These are phyloP conservation scores for Caranx melampygus DNA, from an alignment of 2,113 vertebrate genomes.

Conservation along the genomic window DNA sequence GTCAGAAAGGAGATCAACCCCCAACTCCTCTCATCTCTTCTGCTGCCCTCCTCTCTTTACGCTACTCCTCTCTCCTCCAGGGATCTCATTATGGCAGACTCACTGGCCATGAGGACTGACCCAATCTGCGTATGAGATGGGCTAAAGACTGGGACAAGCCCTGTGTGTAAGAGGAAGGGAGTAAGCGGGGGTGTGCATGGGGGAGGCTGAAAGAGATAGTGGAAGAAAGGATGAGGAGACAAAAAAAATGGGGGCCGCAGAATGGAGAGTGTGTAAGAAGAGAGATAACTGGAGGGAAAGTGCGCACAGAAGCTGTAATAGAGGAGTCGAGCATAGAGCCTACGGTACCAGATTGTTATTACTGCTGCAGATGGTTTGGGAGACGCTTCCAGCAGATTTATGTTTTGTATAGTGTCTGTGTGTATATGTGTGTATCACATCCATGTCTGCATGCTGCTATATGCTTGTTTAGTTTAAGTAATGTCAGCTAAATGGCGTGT, in stretches of 20 bases:
- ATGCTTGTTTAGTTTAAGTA: slow-evolving; percentile 72
- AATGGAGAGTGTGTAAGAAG: slow-evolving; percentile 1
- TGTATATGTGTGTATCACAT: slow-evolving; percentile 36
- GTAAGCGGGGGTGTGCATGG: background rate
- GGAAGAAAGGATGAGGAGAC: slow-evolving; percentile 3
- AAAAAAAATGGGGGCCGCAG: slow-evolving; percentile 27
- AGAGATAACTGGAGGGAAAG: slow-evolving; percentile 28
- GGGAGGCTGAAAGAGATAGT: slow-evolving; percentile 14
- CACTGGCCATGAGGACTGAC: slow-evolving; percentile 51
- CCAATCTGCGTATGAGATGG: slow-evolving; percentile 40
- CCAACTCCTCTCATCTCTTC: slow-evolving; percentile 16
- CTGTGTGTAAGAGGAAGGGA: slow-evolving; percentile 17
- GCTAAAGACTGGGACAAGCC: slow-evolving; percentile 48
- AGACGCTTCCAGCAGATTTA: slow-evolving; percentile 67
- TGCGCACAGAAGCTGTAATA: slow-evolving; percentile 48
- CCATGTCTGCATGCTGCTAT: slow-evolving; percentile 30
- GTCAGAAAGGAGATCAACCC: slow-evolving; percentile 59
- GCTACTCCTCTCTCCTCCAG: slow-evolving; percentile 63
- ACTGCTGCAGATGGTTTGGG: slow-evolving; percentile 70
- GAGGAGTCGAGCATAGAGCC: slow-evolving; percentile 58
- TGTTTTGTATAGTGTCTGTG: slow-evolving; percentile 39
- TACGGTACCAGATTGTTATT: slow-evolving; percentile 72
- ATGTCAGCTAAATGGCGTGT: slow-evolving; percentile 67
- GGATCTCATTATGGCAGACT: slow-evolving; percentile 80
- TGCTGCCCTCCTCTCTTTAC: slow-evolving; percentile 29